Base-by-base conservation (phyloP, 2,888 invertebrate genomes). In the Caradrina kadenii region DNA sequence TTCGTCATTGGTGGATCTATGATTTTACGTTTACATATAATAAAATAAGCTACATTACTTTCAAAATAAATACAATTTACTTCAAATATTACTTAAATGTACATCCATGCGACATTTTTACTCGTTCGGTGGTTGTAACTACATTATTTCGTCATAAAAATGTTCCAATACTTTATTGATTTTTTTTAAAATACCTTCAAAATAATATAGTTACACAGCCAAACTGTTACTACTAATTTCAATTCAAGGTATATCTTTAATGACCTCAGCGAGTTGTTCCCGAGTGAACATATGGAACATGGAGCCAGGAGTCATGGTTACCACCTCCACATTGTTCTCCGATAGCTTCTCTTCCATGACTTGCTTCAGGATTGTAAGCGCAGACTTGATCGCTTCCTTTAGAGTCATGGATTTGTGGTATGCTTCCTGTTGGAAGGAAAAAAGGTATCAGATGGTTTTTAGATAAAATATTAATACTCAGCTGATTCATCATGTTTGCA, bases 331-430 rank as follows among this genome's bases (percentile, higher is more conserved):
- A 93, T 99, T 99, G 67, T 98, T 98, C 73, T 99, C 98, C 74
- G 98, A 99, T 2, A 99, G 95, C 93, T 99, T 99, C 92, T 99
- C 99, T 91, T 99, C 99, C 99, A 99, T 99, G 0, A 99, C 99
- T 95, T 99, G 99, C 92, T 99, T 99, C 26, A 99, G 96, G 86
- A 99, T 99, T 15, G 98, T 98, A 65, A 99, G 96, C 0, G 99
- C 98, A 17, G 98, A 96, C 88, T 98, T 98, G 76, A 98, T 98
- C 0, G 99, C 99, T 95, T 99, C 99, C 79, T 97, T 97, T 62
- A 99, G 93, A 0, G 98, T 98, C 98, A 99, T 99, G 26, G 98
- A 98, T 96, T 98, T 96, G 85, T 97, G 97, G 84, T 96, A 97
- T 17, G 97, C 96, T 87, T 97, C 97, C 94, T 97, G 96, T 64